Conservation (phyloP, 2,888 invertebrate species). For the Lithophane socia region DNA sequence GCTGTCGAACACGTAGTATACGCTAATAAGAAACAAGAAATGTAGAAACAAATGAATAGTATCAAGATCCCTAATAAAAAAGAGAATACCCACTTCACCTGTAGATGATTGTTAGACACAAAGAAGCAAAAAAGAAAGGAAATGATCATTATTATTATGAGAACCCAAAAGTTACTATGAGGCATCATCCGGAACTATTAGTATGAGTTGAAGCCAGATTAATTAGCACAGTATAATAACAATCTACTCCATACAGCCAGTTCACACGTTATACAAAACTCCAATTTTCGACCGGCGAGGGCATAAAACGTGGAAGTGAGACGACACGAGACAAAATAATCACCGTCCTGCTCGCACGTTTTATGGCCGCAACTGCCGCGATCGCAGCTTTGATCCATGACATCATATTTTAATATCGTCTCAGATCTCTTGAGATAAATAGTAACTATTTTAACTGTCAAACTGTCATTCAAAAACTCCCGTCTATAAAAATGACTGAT, state of each 20-base stretch:
- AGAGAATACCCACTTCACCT: constrained; percentile 34
- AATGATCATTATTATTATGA: constrained; percentile 38
- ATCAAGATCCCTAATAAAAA: constrained; percentile 10
- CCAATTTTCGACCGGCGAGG: too few relatives aligned
- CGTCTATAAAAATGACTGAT: not conserved
- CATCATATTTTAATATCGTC: not conserved
- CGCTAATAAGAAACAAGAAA: not conserved
- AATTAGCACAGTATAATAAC: constrained; percentile 46
- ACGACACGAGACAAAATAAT: not conserved
- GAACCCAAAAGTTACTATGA: constrained; percentile 49
- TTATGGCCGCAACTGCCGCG: not conserved
- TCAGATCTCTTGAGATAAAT: not conserved
- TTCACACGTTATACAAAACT: constrained; percentile 7
- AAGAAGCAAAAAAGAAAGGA: constrained; percentile 51
- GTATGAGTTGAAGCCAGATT: constrained; percentile 57
- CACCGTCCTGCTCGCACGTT: not conserved
- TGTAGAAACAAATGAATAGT: not conserved
- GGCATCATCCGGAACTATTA: constrained; percentile 37
- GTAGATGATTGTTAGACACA: constrained; percentile 46
- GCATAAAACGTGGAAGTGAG: not conserved
- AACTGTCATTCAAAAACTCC: not conserved
- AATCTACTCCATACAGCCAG: constrained; percentile 46
- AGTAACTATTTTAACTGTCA: not conserved
- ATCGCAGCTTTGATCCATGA: not conserved
- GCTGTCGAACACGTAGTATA: not conserved